phyloP scores from a whole-genome alignment of 2,113 vertebrate species.

The Barnardius zonarius region DNA sequence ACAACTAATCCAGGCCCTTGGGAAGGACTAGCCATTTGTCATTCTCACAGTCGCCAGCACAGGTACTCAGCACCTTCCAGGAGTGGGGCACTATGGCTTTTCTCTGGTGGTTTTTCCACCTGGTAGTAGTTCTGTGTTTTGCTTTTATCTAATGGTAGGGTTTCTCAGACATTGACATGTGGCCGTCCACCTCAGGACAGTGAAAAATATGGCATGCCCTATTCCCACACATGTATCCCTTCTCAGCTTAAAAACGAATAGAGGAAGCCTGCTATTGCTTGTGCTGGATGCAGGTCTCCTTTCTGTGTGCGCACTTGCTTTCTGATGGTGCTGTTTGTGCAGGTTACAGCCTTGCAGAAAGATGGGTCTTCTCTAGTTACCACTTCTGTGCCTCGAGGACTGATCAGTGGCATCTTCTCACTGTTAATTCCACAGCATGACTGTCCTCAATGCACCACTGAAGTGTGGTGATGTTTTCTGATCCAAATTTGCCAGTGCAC shows the following conservation, averaged over 20 bases:
- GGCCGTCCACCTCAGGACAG: background rate
- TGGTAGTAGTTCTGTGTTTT: background rate
- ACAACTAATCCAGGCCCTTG: background rate
- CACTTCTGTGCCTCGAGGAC: too few species aligned
- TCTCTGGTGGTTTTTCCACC: background rate
- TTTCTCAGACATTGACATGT: background rate
- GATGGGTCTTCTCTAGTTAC: background rate
- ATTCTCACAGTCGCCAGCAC: background rate
- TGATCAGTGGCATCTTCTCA: background rate
- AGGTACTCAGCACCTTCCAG: conserved; percentile 1
- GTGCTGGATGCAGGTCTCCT: background rate
- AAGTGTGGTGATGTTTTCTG: background rate
- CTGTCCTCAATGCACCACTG: background rate
- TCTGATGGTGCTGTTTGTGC: background rate
- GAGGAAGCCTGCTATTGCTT: rapidly evolving
- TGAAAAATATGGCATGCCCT: background rate
- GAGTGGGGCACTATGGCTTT: background rate
- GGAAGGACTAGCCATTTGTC: background rate
- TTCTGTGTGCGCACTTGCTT: rapidly evolving
- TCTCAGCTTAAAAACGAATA: background rate
- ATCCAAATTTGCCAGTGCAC: background rate
- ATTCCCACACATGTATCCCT: rapidly evolving
- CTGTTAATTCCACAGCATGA: background rate
- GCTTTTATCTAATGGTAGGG: background rate
- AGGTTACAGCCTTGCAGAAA: background rate